Conservation (phyloP, 2,113 vertebrate species). For the Nothocercus julius region DNA sequence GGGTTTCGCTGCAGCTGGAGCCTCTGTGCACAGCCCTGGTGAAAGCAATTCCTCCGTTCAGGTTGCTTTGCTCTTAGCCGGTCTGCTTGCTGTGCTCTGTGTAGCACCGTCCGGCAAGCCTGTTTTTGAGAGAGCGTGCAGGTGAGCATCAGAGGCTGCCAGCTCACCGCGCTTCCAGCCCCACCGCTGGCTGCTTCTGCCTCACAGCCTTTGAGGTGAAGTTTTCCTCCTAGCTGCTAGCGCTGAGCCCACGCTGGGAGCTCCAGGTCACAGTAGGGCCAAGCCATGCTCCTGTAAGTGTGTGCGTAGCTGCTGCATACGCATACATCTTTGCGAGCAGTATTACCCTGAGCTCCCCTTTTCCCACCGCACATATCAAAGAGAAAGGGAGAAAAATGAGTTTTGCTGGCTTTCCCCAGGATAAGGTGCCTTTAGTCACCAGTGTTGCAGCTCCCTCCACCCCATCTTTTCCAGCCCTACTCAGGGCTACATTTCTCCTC, state of each 20-base stretch:
- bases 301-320: neutral
- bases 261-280: rapidly evolving
- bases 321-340: neutral
- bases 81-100: neutral
- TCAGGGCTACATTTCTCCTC: neutral
- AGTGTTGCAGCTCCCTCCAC: neutral
- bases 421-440: neutral
- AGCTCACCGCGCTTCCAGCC: neutral
- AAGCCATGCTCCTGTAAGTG: neutral
- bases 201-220: neutral
- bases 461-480: neutral
- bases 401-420: neutral
- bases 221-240: neutral
- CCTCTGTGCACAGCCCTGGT: neutral
- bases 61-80: neutral
- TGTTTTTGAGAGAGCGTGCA: neutral
- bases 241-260: neutral
- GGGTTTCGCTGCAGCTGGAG: neutral
- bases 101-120: neutral
- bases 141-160: neutral
- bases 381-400: neutral
- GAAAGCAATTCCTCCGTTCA: neutral
- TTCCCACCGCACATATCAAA: rapidly evolving
- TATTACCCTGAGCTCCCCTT: neutral
- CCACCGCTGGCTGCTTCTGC: neutral